Conservation (phyloP, 2,888 invertebrate genomes). For the Orthonevra nobilis region DNA sequence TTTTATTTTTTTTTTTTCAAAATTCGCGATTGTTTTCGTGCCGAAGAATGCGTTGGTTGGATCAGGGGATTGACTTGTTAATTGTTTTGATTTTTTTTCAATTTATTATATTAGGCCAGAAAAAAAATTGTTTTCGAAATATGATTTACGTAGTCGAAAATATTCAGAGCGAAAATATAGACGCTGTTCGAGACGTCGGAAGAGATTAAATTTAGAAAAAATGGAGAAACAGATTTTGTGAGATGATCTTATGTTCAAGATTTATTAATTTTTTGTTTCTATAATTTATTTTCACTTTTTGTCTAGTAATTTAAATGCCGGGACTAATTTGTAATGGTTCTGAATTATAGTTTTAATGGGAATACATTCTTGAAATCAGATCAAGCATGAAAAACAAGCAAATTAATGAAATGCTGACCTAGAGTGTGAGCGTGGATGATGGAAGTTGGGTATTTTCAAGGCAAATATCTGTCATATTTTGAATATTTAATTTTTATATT, state of each 20-base stretch:
- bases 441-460: conserved; percentile 10
- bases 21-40: background rate
- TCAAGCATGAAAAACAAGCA: conserved; percentile 17
- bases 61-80: conserved; percentile 24
- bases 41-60: background rate
- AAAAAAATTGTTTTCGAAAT: background rate
- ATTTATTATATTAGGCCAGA: background rate
- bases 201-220: background rate
- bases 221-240: conserved; percentile 2
- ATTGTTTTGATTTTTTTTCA: background rate
- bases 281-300: background rate
- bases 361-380: conserved; percentile 16
- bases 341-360: conserved; percentile 26
- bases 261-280: background rate
- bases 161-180: background rate
- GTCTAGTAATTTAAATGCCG: conserved; percentile 12
- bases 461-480: background rate
- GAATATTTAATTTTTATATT: background rate
- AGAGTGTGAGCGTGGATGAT: conserved; percentile 7
- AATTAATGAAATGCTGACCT: conserved; percentile 39
- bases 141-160: conserved; percentile 19
- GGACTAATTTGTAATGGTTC: conserved; percentile 39
- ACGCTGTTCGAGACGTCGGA: conserved; percentile 5
- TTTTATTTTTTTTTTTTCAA: conserved; percentile 6
- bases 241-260: conserved; percentile 29